phyloP scores from a whole-genome alignment of 1,140 invertebrate species.

The Panulirus ornatus region DNA sequence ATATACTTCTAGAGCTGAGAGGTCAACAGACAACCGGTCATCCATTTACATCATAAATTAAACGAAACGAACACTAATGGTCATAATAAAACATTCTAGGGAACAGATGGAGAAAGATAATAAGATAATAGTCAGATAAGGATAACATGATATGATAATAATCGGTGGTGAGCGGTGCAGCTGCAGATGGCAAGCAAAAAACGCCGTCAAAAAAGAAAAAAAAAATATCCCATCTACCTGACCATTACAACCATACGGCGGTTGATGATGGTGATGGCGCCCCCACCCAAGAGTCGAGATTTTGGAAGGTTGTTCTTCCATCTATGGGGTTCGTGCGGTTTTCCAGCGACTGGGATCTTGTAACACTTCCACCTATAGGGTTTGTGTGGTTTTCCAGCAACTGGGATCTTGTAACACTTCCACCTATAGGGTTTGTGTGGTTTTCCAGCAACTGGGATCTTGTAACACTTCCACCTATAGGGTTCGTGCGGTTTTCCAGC shows the following conservation, averaged over 20 bases:
- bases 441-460: too few relatives aligned
- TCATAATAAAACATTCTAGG: conserved; percentile 18
- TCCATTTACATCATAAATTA: conserved; percentile 21
- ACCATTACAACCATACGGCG: not conserved
- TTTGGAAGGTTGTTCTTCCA: too few relatives aligned
- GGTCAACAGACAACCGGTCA: not conserved
- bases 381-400: too few relatives aligned
- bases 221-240: not conserved
- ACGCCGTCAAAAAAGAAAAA: not conserved
- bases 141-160: conserved; percentile 54
- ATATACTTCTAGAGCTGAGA: too few relatives aligned
- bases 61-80: conserved; percentile 40
- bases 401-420: too few relatives aligned
- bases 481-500: too few relatives aligned
- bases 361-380: too few relatives aligned
- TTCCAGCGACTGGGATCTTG: too few relatives aligned
- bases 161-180: not conserved
- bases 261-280: not conserved
- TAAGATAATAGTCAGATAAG: conserved; percentile 38
- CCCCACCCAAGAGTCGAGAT: too few relatives aligned
- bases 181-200: conserved; percentile 13
- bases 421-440: too few relatives aligned
- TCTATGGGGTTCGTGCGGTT: too few relatives aligned
- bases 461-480: too few relatives aligned
- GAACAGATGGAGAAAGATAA: conserved; percentile 32